Evolutionary conservation across 2,113 vertebrate genomes (phyloP).

Genomic region (Actenoides hombroni): DNA sequence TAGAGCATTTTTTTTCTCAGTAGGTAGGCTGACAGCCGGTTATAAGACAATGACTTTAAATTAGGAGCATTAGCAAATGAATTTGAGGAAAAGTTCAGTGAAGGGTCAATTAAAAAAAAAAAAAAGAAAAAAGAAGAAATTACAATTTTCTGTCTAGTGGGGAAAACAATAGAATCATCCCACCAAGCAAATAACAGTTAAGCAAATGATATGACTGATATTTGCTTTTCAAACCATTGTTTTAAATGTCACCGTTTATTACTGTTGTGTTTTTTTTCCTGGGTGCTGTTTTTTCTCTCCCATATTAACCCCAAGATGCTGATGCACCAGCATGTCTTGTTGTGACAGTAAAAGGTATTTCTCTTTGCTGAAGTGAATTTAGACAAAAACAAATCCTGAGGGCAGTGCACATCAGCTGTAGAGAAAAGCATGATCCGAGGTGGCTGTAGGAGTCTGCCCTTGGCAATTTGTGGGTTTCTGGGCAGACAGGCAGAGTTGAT

Average conservation of each 20-base stretch:
- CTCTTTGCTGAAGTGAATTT: slow-evolving; percentile 15
- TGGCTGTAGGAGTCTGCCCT: not conserved
- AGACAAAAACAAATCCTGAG: slow-evolving; percentile 47
- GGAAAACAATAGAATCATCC: not conserved
- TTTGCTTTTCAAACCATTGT: slow-evolving; percentile 9
- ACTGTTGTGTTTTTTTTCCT: not conserved
- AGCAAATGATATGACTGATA: not conserved
- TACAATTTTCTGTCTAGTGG: not conserved
- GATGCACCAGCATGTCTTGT: not conserved
- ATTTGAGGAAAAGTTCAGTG: not conserved
- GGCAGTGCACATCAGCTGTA: not conserved
- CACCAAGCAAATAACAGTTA: not conserved
- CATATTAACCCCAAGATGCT: slow-evolving; percentile 13
- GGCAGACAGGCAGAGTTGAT: slow-evolving; percentile 24
- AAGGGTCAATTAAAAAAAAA: not conserved
- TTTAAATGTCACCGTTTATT: slow-evolving; percentile 8
- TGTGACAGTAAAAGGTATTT: not conserved
- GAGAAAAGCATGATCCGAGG: not conserved
- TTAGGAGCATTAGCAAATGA: not conserved
- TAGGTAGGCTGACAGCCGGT: not conserved
- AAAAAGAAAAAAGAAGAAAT: not conserved
- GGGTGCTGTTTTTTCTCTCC: not conserved
- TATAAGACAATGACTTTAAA: not conserved
- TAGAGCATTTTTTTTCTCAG: not conserved
- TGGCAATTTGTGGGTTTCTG: not conserved